These are phyloP conservation scores for Tokudaia tokunoshimensis DNA, from an alignment of 2,797 vertebrate genomes.

Conservation along the genomic window DNA sequence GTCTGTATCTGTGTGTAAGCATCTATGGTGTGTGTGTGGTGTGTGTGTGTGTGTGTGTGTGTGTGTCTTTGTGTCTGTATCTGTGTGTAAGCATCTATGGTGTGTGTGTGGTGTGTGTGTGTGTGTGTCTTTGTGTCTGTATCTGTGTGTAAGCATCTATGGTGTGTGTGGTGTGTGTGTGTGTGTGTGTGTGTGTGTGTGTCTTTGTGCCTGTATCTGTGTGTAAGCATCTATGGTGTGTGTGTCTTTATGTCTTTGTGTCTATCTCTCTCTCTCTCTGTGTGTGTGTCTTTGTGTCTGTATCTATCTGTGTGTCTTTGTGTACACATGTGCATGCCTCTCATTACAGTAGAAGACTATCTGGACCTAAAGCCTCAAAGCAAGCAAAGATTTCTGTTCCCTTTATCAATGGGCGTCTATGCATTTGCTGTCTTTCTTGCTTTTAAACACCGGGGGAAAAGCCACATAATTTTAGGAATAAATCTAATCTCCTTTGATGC, in stretches of 20 bases:
- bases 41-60: not conserved
- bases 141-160: not conserved
- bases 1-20: too few species aligned
- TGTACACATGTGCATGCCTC: not conserved
- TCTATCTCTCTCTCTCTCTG: too few species aligned
- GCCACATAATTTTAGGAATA: not conserved
- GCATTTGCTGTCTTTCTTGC: not conserved
- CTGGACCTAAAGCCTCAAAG: not conserved
- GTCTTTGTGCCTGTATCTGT: not conserved
- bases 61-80: not conserved
- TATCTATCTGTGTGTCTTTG: not conserved
- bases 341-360: not conserved
- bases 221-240: too few species aligned
- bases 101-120: not conserved
- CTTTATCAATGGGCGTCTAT: not conserved
- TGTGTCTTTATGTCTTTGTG: too few species aligned
- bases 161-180: too few species aligned
- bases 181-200: not conserved
- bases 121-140: not conserved
- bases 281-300: not conserved
- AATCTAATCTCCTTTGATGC: constrained; percentile 38
- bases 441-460: not conserved
- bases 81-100: too few species aligned
- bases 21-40: too few species aligned
- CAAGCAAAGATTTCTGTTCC: not conserved